Conservation (phyloP, 2,888 invertebrate species). For the Dusona sp. region DNA sequence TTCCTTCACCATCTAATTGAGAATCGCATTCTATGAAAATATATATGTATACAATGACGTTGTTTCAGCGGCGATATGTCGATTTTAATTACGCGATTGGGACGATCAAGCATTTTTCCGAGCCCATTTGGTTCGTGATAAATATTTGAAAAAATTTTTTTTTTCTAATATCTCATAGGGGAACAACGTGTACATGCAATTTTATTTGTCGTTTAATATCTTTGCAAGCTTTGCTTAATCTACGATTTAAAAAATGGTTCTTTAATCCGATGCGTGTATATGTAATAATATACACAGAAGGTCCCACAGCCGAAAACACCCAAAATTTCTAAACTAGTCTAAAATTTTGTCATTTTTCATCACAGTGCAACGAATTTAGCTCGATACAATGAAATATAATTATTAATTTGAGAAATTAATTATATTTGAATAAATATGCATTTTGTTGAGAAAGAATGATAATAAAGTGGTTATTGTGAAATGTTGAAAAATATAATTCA, state of each 20-base stretch:
- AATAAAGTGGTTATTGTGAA: not conserved
- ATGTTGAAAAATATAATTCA: not conserved
- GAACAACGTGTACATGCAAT: slow-evolving; percentile 48
- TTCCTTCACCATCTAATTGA: slow-evolving; percentile 21
- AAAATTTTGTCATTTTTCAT: slow-evolving; percentile 37
- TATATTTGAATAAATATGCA: not conserved
- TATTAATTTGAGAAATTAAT: not conserved
- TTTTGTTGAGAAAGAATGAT: not conserved
- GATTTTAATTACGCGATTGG: slow-evolving; percentile 33
- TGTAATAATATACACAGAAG: slow-evolving; percentile 31
- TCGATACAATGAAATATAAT: not conserved
- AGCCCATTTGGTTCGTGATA: slow-evolving; percentile 22
- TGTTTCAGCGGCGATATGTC: slow-evolving; percentile 57
- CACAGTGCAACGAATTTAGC: slow-evolving; percentile 35
- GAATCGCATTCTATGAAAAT: slow-evolving; percentile 60
- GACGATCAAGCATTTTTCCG: slow-evolving; percentile 31
- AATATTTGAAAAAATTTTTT: slow-evolving; percentile 26
- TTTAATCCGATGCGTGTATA: slow-evolving; percentile 51
- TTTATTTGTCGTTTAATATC: slow-evolving; percentile 24
- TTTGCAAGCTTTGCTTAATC: slow-evolving; percentile 53
- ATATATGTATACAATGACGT: slow-evolving; percentile 39
- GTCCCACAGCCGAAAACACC: slow-evolving; percentile 58
- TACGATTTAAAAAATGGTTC: slow-evolving; percentile 63
- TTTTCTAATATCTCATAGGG: slow-evolving; percentile 29
- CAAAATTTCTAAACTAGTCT: slow-evolving; percentile 35